A percentile compares a stretch with the other conserved stretches of the same genome.
phyloP scores from a whole-genome alignment of 2,888 invertebrate species.

The Pegoplata infirma region DNA sequence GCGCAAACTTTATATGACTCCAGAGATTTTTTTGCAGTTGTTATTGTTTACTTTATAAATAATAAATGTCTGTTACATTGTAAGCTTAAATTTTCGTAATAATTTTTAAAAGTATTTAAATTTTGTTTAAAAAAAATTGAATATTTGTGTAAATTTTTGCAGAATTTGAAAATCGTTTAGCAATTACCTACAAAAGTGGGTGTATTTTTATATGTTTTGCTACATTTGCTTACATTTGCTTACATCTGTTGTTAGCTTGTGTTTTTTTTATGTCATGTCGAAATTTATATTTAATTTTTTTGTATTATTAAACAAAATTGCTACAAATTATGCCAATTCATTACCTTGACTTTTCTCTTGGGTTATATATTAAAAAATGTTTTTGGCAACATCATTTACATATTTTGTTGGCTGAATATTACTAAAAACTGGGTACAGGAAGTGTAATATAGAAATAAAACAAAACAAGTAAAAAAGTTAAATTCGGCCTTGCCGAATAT shows the following conservation, averaged over 20 bases:
- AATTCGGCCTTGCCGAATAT: too few species aligned
- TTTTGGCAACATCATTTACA: too few species aligned
- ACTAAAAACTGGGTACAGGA: too few species aligned
- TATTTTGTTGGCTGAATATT: too few species aligned
- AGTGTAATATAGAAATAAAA: too few species aligned
- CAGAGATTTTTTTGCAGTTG: not conserved
- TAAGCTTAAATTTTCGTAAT: too few species aligned
- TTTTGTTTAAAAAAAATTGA: not conserved
- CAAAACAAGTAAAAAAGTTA: too few species aligned
- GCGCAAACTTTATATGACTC: not conserved
- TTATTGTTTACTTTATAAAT: not conserved
- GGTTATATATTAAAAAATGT: not conserved
- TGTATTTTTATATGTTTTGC: not conserved
- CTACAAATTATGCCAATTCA: constrained; percentile 54
- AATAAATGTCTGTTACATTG: not conserved
- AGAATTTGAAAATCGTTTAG: too few species aligned
- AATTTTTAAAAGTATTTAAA: not conserved
- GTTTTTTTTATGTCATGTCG: not conserved
- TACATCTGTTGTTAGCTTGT: not conserved
- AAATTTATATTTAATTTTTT: constrained; percentile 7
- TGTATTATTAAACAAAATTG: not conserved
- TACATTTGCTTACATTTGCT: not conserved
- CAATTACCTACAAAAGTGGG: too few species aligned
- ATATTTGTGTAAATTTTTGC: not conserved
- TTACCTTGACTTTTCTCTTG: constrained; percentile 37